Conservation (phyloP, 2,113 vertebrate species). For the Desmodus rotundus region DNA sequence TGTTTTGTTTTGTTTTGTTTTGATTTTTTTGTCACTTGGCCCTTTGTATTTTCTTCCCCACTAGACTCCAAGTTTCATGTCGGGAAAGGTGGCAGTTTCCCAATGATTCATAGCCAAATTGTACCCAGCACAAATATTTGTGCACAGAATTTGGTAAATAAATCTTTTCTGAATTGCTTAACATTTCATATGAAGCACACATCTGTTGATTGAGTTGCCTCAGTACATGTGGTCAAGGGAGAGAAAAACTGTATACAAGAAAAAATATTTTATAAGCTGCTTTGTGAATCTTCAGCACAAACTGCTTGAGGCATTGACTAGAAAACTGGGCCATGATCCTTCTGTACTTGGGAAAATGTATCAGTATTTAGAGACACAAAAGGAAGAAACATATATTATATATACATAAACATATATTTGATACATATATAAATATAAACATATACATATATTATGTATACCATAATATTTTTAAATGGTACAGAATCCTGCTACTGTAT, state of each 20-base stretch:
- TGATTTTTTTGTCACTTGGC: not conserved
- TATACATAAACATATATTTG: too few relatives aligned
- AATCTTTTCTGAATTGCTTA: not conserved
- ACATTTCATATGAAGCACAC: not conserved
- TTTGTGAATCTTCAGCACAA: not conserved
- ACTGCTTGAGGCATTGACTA: not conserved
- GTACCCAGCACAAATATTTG: not conserved
- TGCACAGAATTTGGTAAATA: not conserved
- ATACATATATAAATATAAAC: too few relatives aligned
- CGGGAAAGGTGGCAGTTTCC: not conserved
- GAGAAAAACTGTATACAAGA: not conserved
- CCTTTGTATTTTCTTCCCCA: not conserved
- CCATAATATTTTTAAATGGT: not conserved
- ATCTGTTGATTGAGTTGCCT: not conserved
- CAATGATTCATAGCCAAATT: not conserved
- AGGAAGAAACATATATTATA: not conserved
- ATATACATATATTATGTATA: not conserved
- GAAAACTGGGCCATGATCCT: not conserved
- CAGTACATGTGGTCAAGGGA: not conserved
- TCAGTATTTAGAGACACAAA: not conserved
- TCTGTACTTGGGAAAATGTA: not conserved
- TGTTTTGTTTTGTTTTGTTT: not conserved
- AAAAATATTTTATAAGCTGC: not conserved
- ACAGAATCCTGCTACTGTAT: not conserved
- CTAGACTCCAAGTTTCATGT: not conserved